Conservation (phyloP, 2,888 invertebrate genomes). For the Pandemis corylana region DNA sequence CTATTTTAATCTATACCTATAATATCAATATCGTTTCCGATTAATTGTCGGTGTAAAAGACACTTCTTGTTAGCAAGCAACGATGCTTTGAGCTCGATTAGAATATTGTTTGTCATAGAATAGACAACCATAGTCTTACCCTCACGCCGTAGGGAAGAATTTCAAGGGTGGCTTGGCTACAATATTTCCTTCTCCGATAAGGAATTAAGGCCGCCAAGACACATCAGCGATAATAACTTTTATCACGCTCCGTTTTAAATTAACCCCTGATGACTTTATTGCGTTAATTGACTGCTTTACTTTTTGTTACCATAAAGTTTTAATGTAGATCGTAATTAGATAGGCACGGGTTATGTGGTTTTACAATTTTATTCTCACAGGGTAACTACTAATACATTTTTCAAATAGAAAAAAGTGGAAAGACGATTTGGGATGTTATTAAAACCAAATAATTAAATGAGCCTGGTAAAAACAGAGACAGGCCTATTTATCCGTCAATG, state of each 20-base stretch:
- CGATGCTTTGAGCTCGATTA: background rate
- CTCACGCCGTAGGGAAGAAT: conserved; percentile 68
- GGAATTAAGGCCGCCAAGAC: conserved; percentile 73
- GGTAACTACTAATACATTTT: too few species aligned
- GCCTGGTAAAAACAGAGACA: too few species aligned
- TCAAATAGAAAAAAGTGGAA: too few species aligned
- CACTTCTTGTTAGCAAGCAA: too few species aligned
- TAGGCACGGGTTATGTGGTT: background rate
- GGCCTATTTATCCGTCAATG: too few species aligned
- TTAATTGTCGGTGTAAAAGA: too few species aligned
- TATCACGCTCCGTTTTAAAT: conserved; percentile 64
- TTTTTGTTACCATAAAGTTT: conserved; percentile 38
- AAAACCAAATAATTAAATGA: too few species aligned
- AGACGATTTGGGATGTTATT: too few species aligned
- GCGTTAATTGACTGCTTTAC: conserved; percentile 56
- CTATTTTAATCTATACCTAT: too few species aligned
- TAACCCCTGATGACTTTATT: conserved; percentile 60
- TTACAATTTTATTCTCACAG: background rate
- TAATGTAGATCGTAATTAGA: conserved; percentile 3
- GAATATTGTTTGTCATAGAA: background rate
- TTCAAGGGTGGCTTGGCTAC: conserved; percentile 74
- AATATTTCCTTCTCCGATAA: conserved; percentile 71
- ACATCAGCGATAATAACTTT: conserved; percentile 70
- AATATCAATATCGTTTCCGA: too few species aligned
- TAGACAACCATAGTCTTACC: conserved; percentile 47